Base-by-base conservation (phyloP, 2,888 invertebrate species). In the Tachystola acroxantha region DNA sequence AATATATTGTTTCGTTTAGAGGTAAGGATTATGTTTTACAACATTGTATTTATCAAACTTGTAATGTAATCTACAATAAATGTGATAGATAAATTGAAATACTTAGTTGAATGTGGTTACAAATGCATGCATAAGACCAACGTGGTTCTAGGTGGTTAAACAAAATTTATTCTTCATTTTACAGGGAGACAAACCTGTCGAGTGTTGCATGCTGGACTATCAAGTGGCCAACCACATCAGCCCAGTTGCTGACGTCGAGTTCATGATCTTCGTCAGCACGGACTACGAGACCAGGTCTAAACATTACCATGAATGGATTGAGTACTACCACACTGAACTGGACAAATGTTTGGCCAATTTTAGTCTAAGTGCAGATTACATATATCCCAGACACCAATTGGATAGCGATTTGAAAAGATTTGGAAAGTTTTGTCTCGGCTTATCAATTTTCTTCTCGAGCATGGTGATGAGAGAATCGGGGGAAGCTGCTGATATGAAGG, bases 391-490 rank as follows among this genome's bases (percentile, higher is more conserved):
- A 37, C 59, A 61, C 3, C 50, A 54, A 32, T 38, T 66, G 5
- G 56, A 64, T 27, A 45, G 38, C 14, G 65, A 67, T 33, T 25
- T 65, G 7, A 57, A 50, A 13, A 53, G 46, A 31, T 60, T 54
- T 36, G 50, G 53, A 0, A 58, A 53, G 37, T 2, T 47, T 0
- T 37, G 37, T 13, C 45, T 66, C 1, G 53, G 38, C 1, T 16
- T 36, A 1, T 25, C 50, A 2, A 7, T 63, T 0, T 20, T 61
- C 27, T n/a, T 53, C 1, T 24, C 44, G 3, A 48, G 39, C 13
- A 11, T 58, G 3, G 4, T 57, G 3, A 28, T 48, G 3, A 56
- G 56, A 26, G 50, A 47, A 13, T 7, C 45, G 5, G 52, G 58
- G 24, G 62, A 66, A 20, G 56, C 53, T 0, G 38, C n/a, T 6